These are phyloP conservation scores for Clitarchus hookeri DNA, from an alignment of 2,888 invertebrate genomes.

Conservation along the genomic window DNA sequence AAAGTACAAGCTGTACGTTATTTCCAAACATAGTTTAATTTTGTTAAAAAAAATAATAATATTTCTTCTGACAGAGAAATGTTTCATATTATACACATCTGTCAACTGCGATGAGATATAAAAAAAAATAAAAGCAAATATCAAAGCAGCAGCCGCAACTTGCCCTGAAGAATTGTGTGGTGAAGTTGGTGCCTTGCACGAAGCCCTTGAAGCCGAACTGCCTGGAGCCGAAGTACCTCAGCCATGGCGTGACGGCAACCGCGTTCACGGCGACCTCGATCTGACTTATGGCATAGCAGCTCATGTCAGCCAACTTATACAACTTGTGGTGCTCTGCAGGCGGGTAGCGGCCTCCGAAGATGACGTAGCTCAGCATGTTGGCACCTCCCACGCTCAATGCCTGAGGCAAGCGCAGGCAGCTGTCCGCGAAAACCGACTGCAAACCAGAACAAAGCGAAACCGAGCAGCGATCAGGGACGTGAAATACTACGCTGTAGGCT, in stretches of 20 bases:
- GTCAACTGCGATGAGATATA: background rate
- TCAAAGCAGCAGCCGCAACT: background rate
- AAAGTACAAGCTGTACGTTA: no score
- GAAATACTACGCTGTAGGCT: no score
- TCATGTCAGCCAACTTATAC: background rate
- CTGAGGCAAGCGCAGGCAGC: background rate
- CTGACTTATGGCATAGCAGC: background rate
- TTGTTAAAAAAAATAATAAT: no score
- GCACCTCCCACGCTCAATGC: background rate
- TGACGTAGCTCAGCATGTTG: background rate
- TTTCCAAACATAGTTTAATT: no score
- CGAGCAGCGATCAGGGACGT: no score
- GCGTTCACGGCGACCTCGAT: background rate
- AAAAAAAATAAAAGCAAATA: background rate
- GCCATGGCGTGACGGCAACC: background rate
- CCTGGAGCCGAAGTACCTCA: background rate
- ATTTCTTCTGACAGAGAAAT: no score
- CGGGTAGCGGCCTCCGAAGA: conserved; percentile 2
- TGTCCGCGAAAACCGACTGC: background rate
- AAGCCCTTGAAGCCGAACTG: background rate
- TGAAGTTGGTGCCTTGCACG: background rate
- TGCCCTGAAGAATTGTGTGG: background rate
- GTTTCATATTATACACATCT: no score
- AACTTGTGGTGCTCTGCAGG: conserved; percentile 4
- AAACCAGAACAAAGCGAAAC: background rate